phyloP scores from a whole-genome alignment of 2,113 vertebrate species.

The Rhynchopsitta pachyrhyncha region DNA sequence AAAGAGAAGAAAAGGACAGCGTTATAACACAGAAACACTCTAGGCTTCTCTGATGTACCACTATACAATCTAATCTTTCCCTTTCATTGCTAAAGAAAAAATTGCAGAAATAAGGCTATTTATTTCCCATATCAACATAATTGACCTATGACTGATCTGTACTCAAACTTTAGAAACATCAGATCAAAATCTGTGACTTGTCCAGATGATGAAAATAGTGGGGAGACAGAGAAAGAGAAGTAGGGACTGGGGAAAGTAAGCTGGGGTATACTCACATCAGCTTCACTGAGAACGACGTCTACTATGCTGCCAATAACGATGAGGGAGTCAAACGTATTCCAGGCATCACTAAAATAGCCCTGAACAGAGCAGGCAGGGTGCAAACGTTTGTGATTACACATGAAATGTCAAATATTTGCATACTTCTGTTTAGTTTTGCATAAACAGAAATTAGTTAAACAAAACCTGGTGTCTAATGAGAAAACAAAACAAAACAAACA shows the following conservation, averaged over 20 bases:
- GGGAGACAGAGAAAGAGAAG: constrained; percentile 67
- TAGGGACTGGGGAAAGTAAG: constrained; percentile 54
- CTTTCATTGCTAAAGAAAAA: constrained; percentile 63
- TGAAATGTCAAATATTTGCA: constrained; percentile 69
- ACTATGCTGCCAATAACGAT: constrained; percentile 99
- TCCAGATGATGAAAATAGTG: constrained; percentile 78
- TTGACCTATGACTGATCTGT: constrained; percentile 59
- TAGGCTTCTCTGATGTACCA: constrained; percentile 57
- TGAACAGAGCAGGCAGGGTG: constrained; percentile 85
- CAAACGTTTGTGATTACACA: constrained; percentile 80
- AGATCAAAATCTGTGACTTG: constrained; percentile 82
- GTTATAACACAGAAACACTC: constrained; percentile 76
- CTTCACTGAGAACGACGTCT: constrained; percentile 99
- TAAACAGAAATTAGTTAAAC: constrained; percentile 75
- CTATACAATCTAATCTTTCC: constrained; percentile 63
- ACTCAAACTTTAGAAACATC: constrained; percentile 68
- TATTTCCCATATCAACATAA: constrained; percentile 66
- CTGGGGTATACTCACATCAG: constrained; percentile 91
- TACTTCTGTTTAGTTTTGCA: constrained; percentile 75
- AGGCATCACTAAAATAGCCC: constrained; percentile 98
- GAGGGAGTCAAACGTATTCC: constrained; percentile 99
- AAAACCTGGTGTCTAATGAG: constrained; percentile 62
- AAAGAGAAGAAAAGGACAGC: constrained; percentile 81
- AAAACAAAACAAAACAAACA: constrained; percentile 64
- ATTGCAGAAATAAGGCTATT: constrained; percentile 51